Percentiles rank a stretch among this genome's conserved stretches.
Conservation (phyloP, 1,140 invertebrate genomes). For the Scylla paramamosain region DNA sequence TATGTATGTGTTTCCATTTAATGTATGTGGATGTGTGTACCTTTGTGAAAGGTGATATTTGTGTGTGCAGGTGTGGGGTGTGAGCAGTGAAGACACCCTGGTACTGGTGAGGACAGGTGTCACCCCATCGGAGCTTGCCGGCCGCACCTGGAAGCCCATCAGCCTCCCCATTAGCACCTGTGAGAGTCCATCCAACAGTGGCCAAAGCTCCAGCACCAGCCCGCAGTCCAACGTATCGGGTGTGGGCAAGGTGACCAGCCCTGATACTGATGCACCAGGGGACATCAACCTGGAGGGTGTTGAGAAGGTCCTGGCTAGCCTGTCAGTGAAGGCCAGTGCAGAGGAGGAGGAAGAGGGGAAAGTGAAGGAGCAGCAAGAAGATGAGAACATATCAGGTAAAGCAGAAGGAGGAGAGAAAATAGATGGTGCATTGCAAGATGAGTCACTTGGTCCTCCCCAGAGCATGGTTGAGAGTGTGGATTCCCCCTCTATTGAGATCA, state of each 20-base stretch:
- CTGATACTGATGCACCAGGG: neutral
- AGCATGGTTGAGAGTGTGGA: conserved; percentile 37
- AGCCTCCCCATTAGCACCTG: conserved; percentile 54
- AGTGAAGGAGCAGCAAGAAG: neutral
- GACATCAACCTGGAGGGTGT: neutral
- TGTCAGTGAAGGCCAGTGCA: neutral
- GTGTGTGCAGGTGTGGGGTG: conserved; percentile 81
- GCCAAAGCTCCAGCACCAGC: conserved; percentile 32
- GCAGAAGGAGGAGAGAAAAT: neutral
- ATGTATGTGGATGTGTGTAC: too few species aligned
- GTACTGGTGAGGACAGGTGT: conserved; percentile 91
- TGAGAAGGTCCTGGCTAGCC: neutral
- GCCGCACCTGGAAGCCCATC: conserved; percentile 89
- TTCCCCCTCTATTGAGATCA: conserved; percentile 32
- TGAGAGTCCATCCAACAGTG: conserved; percentile 54
- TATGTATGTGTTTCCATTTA: neutral
- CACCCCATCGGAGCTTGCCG: conserved; percentile 88
- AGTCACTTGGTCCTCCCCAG: neutral
- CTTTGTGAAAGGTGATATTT: too few species aligned
- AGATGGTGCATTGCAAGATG: neutral
- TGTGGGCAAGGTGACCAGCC: neutral
- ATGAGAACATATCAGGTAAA: neutral
- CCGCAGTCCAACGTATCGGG: neutral
- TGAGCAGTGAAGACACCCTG: conserved; percentile 86
- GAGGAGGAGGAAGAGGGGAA: neutral